Evolutionary conservation across 2,888 invertebrate species (phyloP).

Genomic region (Asteroscopus sphinx): DNA sequence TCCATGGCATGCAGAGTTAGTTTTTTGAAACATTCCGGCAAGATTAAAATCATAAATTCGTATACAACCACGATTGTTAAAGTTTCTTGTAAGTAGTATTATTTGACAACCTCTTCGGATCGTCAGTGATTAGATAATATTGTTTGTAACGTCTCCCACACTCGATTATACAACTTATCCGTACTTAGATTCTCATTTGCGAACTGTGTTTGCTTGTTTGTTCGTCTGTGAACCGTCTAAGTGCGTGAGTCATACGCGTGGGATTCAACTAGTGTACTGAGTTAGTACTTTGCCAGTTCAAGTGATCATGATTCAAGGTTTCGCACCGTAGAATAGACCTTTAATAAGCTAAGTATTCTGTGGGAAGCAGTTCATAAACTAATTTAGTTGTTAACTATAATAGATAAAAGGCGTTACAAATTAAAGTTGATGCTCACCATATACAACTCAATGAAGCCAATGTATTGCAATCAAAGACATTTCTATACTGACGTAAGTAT

Average conservation of each 20-base stretch:
- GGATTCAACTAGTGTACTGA: constrained; percentile 66
- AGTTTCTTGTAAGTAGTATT: constrained; percentile 7
- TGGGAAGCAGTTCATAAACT: constrained; percentile 49
- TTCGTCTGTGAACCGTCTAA: constrained; percentile 80
- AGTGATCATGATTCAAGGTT: constrained; percentile 62
- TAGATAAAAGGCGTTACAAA: too few relatives aligned
- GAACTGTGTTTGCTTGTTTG: constrained; percentile 66
- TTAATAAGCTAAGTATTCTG: constrained; percentile 40
- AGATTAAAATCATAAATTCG: constrained; percentile 23
- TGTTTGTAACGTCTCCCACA: constrained; percentile 45
- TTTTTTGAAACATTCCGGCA: constrained; percentile 24
- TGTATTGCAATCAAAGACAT: too few relatives aligned
- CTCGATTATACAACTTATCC: constrained; percentile 41
- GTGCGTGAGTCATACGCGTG: constrained; percentile 79
- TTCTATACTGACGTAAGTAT: too few relatives aligned
- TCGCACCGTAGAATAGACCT: constrained; percentile 37
- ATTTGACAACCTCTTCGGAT: constrained; percentile 11
- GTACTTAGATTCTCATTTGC: constrained; percentile 54
- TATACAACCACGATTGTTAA: constrained; percentile 7
- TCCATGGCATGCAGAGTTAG: constrained; percentile 48
- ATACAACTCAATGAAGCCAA: too few relatives aligned
- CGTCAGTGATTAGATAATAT: constrained; percentile 42
- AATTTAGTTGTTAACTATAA: constrained; percentile 28
- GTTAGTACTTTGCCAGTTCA: constrained; percentile 50
- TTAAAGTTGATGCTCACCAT: too few relatives aligned